Conservation (phyloP, 2,797 vertebrate genomes). For the Cryptoprocta ferox region DNA sequence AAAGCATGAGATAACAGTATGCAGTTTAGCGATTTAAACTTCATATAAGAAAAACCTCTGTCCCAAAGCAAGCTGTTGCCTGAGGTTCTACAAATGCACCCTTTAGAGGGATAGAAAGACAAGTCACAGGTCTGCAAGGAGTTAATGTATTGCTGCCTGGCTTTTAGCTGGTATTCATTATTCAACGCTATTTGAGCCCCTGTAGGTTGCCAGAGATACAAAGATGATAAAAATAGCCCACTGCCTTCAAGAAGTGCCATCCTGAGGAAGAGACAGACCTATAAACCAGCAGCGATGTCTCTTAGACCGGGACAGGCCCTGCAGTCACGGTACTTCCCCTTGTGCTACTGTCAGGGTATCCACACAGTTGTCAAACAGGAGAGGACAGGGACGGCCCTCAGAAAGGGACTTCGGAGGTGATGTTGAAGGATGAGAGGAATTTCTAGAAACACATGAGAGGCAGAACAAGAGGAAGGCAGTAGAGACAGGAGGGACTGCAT, state of each 20-base stretch:
- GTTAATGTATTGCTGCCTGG: neutral
- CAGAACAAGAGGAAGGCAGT: neutral
- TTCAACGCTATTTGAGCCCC: neutral
- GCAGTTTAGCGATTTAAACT: neutral
- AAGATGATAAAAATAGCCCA: constrained; percentile 9
- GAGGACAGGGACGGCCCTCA: neutral
- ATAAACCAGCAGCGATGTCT: neutral
- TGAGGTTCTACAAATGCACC: neutral
- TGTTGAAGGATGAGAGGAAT: neutral
- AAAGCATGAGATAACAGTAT: neutral
- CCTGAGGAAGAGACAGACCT: neutral
- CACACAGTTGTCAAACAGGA: neutral
- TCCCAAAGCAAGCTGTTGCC: neutral
- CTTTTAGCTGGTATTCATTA: neutral
- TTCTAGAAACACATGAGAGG: neutral
- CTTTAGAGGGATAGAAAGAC: neutral
- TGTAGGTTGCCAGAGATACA: neutral
- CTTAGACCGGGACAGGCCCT: neutral
- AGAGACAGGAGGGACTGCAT: neutral
- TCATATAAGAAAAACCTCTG: neutral
- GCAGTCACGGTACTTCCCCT: neutral
- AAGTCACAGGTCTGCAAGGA: neutral
- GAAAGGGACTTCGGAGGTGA: neutral
- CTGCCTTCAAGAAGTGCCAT: neutral
- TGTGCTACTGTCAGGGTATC: neutral